phyloP scores from a whole-genome alignment of 2,797 vertebrate genomes.

The Karalla daura region DNA sequence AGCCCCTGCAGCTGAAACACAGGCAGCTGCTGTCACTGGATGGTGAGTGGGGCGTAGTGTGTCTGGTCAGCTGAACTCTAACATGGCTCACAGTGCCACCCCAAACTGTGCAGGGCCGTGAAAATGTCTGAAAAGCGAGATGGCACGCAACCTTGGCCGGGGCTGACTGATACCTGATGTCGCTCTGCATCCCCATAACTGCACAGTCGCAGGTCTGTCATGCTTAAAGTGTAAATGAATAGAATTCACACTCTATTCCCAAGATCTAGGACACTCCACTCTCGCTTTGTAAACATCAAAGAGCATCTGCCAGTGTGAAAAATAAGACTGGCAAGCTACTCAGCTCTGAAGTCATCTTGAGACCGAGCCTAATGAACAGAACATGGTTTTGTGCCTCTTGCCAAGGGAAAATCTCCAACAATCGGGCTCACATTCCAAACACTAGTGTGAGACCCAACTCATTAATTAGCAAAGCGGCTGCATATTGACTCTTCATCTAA shows the following conservation, averaged over 20 bases:
- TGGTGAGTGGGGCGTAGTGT: conserved; percentile 23
- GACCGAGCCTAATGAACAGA: conserved; percentile 57
- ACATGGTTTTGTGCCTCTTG: conserved; percentile 43
- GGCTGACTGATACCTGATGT: conserved; percentile 26
- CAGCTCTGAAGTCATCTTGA: conserved; percentile 60
- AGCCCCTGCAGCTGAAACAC: conserved; percentile 46
- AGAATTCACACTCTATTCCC: conserved; percentile 54
- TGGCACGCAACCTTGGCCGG: conserved; percentile 26
- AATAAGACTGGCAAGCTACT: conserved; percentile 46
- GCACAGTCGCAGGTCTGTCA: conserved; percentile 26
- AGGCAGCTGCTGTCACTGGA: conserved; percentile 44
- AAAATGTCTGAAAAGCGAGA: conserved; percentile 47
- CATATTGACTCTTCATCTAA: conserved; percentile 44
- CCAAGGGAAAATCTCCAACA: conserved; percentile 52
- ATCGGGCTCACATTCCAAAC: conserved; percentile 40
- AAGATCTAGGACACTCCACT: conserved; percentile 47
- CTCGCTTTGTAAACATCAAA: conserved; percentile 46
- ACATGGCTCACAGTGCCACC: conserved; percentile 53
- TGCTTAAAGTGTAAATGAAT: conserved; percentile 47
- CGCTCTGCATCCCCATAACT: background rate
- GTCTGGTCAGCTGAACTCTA: conserved; percentile 59
- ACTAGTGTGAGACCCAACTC: conserved; percentile 41
- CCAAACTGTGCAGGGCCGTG: conserved; percentile 42
- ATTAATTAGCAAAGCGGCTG: conserved; percentile 59
- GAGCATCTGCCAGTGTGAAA: conserved; percentile 24